Evolutionary conservation across 1,140 invertebrate genomes (phyloP).

Genomic region (Neelides sp.): DNA sequence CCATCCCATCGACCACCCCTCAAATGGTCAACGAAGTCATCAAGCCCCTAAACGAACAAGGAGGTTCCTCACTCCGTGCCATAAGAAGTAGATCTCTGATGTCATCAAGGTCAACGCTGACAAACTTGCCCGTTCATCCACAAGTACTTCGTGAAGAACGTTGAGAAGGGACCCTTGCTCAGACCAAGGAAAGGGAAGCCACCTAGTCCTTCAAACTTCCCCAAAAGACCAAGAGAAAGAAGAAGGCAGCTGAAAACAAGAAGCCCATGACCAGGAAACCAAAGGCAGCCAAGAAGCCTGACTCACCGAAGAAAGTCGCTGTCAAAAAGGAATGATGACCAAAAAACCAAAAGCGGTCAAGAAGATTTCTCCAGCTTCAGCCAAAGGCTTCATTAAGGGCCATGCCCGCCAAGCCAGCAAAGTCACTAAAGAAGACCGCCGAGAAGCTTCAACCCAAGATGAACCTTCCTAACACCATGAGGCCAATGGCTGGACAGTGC

Average conservation of each 20-base stretch:
- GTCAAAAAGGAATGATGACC: too few relatives aligned
- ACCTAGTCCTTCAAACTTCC: constrained; percentile 47
- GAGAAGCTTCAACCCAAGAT: too few relatives aligned
- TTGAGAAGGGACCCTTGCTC: constrained; percentile 43
- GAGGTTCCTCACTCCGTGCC: constrained; percentile 47
- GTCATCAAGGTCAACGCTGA: constrained; percentile 47
- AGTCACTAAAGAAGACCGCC: too few relatives aligned
- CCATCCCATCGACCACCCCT: constrained; percentile 12
- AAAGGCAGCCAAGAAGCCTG: too few relatives aligned
- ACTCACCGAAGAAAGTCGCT: too few relatives aligned
- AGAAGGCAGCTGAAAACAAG: constrained; percentile 27
- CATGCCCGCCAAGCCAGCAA: too few relatives aligned
- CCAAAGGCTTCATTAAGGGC: too few relatives aligned
- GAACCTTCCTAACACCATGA: too few relatives aligned
- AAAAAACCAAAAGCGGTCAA: too few relatives aligned
- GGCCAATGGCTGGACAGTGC: too few relatives aligned
- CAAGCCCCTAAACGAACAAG: constrained; percentile 45
- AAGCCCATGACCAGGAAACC: constrained; percentile 24
- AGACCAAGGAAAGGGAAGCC: constrained; percentile 49
- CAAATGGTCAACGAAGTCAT: constrained; percentile 43
- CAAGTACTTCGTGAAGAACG: constrained; percentile 46
- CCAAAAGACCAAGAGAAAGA: constrained; percentile 20
- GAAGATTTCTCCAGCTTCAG: too few relatives aligned
- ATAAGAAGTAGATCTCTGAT: constrained; percentile 50
- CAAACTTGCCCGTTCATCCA: constrained; percentile 47